Base-by-base conservation (phyloP, 2,888 invertebrate genomes). In the Nasonia oneida region DNA sequence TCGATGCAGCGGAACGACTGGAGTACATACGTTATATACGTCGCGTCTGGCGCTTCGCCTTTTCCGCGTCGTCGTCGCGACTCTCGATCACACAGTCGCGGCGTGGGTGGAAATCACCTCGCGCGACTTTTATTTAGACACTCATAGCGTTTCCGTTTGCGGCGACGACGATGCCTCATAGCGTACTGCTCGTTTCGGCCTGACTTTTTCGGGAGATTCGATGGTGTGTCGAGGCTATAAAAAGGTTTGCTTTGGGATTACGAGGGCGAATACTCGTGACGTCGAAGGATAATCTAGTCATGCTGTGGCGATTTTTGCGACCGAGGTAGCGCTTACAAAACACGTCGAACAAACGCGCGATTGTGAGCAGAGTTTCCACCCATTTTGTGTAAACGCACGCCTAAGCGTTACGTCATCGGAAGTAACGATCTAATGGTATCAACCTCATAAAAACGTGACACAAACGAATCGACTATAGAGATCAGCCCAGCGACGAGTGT, bases 71-170 rank as follows among this genome's bases (percentile, higher is more conserved):
- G 57, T 81, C 47, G 74, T 42, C 74, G 23, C 64, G 64, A 42
- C 29, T 29, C n/a, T 18, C 42, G 29, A 67, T 67, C 67, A 67
- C 73, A 23, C 47, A 37, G 74, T 71, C 61, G 67, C 73, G 70
- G 87, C 89, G 91, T 91, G 90, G 90, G 91, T 88, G 90, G 88
- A 90, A 89, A 85, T 89, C 89, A 87, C 78, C 76, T 76, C 67
- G 57, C 33, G 37, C 33, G 39, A 42, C 74, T 75, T 67, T 67
- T 67, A 67, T 67, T 67, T 67, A 67, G 29, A 53, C 29, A 29
- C 15, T 57, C 76, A 33, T 67, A 88, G 89, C 88, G 89, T 91
- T 91, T 91, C 88, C 83, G 47, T 53, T n/a, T 37, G 37, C 23
- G 74, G n/a, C 47, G 12, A 74, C 23, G 47, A 12, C 8, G 10